phyloP scores from a whole-genome alignment of 2,113 vertebrate species.

The Chascanopsetta lugubris region DNA sequence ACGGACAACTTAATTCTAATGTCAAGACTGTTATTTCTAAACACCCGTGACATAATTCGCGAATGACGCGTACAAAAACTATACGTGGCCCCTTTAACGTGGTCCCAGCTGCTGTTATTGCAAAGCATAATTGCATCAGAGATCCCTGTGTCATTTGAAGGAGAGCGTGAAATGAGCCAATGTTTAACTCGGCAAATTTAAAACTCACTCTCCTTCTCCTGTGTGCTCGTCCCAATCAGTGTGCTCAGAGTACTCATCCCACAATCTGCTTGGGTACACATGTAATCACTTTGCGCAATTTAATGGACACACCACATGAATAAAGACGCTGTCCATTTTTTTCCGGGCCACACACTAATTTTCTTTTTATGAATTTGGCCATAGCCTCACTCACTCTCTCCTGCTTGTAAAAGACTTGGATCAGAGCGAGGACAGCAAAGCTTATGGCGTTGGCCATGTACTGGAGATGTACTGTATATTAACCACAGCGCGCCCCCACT shows the following conservation, averaged over 20 bases:
- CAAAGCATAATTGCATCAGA: constrained; percentile 20
- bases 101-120: constrained; percentile 38
- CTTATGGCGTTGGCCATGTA: constrained; percentile 8
- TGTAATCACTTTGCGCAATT: constrained; percentile 41
- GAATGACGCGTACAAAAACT: too few relatives aligned
- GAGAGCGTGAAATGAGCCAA: constrained; percentile 30
- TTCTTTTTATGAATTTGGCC: constrained; percentile 17
- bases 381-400: constrained; percentile 16
- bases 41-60: too few relatives aligned
- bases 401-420: constrained; percentile 12
- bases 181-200: constrained; percentile 36
- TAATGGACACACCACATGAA: constrained; percentile 25
- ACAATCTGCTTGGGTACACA: constrained; percentile 30
- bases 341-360: neutral
- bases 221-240: constrained; percentile 13
- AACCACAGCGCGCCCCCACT: constrained; percentile 3
- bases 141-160: constrained; percentile 30
- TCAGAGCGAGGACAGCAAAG: constrained; percentile 1
- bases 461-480: constrained; percentile 17
- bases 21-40: too few relatives aligned
- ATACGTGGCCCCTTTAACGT: too few relatives aligned
- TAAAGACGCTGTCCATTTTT: constrained; percentile 26
- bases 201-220: constrained; percentile 17
- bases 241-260: constrained; percentile 19
- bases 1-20: too few relatives aligned